phyloP scores from a whole-genome alignment of 2,888 invertebrate species.

The Slavum lentiscoides region DNA sequence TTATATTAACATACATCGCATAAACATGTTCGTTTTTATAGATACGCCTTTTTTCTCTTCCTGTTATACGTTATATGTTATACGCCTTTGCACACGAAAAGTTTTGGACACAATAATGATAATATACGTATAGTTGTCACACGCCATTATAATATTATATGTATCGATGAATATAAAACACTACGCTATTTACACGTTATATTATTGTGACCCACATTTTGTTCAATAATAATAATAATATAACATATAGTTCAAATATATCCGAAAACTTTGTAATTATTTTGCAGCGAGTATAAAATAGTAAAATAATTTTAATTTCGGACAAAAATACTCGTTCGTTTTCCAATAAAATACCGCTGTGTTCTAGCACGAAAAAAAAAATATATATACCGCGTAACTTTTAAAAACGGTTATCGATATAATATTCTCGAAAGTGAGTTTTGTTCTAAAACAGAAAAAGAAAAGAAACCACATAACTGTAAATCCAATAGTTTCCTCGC shows the following conservation, averaged over 20 bases:
- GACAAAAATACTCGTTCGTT: too few species aligned
- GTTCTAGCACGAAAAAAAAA: too few species aligned
- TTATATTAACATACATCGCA: not conserved
- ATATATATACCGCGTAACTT: too few species aligned
- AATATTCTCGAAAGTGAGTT: too few species aligned
- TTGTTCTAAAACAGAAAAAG: not conserved
- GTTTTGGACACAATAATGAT: not conserved
- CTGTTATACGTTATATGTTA: too few species aligned
- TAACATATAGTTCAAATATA: not conserved
- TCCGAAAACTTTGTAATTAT: not conserved
- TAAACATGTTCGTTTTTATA: not conserved
- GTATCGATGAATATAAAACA: not conserved
- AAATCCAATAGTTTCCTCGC: not conserved
- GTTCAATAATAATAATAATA: not conserved
- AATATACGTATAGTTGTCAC: not conserved
- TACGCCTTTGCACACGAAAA: not conserved
- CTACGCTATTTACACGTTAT: slow-evolving; percentile 3
- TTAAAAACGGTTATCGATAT: too few species aligned
- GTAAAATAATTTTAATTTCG: too few species aligned
- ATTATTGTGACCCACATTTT: slow-evolving; percentile 5
- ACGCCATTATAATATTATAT: too few species aligned
- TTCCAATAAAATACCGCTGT: too few species aligned
- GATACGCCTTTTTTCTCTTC: not conserved
- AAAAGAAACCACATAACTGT: not conserved
- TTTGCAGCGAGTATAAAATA: not conserved